Base-by-base conservation (phyloP, 2,888 invertebrate species). In the Drosophila anceps region DNA sequence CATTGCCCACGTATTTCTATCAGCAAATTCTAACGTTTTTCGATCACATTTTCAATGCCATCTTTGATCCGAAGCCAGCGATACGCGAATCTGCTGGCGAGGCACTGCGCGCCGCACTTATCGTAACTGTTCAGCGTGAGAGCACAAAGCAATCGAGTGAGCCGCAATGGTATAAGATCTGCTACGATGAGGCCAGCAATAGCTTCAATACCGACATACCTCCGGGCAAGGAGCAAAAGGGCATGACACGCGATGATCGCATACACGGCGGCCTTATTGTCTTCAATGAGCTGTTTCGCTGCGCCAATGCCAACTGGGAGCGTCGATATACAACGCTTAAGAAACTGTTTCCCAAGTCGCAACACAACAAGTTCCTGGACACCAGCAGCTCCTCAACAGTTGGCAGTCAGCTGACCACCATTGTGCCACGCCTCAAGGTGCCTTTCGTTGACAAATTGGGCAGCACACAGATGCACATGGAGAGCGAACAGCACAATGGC, bases 1-100 rank as follows among this genome's bases (percentile, higher is more conserved):
- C 97, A 12, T 98, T 98, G 94, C 99, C 99, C 0, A 99, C 99
- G 10, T 98, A 98, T 92, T 99, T 99, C 93, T 99, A 97, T 91
- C 98, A 98, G 92, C 98, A 98, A 94, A 97, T 98, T 1, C 96
- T 97, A 18, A 96, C 96, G 20, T 98, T 98, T 93, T 98, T 99
- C 92, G 98, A 98, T 75, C 96, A 97, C 62, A 98, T 99, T 76
- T 97, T 98, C 88, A 96, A 96, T 91, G 98, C 98, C 0, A 95
- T 98, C 51, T 95, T 97, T 83, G 98, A 99, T 93, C 96, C 97
- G 0, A 98, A 98, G 93, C 96, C 97, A 7, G 95, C 96, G 39
- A 97, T 99, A 73, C 94, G 99, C 55, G 98, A 98, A 92, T 97
- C 97, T 8, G 98, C 98, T 0, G 98, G 97, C 0, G 97, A 98